phyloP scores from a whole-genome alignment of 2,797 vertebrate species.

The Halcyon badia region DNA sequence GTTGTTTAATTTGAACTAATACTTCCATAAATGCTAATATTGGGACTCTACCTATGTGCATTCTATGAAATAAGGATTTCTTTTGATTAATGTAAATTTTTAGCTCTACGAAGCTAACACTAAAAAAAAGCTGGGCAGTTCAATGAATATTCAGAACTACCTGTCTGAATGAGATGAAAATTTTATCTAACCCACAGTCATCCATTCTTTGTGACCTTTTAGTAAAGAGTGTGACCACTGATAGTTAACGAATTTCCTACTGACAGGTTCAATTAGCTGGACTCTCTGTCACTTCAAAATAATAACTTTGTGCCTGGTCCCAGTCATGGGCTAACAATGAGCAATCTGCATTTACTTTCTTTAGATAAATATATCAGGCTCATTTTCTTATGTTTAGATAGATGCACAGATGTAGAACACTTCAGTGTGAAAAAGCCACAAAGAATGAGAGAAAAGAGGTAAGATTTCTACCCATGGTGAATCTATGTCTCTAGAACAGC shows the following conservation, averaged over 20 bases:
- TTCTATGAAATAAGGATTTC: neutral
- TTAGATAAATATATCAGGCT: neutral
- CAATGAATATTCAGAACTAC: neutral
- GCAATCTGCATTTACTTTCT: neutral
- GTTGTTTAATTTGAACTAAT: neutral
- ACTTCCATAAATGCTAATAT: neutral
- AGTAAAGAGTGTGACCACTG: neutral
- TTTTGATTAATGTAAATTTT: neutral
- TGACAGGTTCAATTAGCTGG: neutral
- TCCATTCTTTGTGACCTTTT: neutral
- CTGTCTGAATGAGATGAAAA: neutral
- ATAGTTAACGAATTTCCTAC: neutral
- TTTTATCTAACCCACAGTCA: neutral
- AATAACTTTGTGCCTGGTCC: neutral
- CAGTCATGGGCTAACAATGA: neutral
- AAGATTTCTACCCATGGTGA: neutral
- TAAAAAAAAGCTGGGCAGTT: neutral
- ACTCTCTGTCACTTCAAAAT: neutral
- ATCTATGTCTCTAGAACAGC: neutral
- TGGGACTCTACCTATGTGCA: neutral
- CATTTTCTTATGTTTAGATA: neutral
- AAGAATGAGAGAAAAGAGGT: neutral
- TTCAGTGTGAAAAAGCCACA: neutral
- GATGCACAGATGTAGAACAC: neutral
- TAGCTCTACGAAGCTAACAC: neutral